Evolutionary conservation across 2,113 vertebrate species (phyloP).

Genomic region (Larimichthys crocea): DNA sequence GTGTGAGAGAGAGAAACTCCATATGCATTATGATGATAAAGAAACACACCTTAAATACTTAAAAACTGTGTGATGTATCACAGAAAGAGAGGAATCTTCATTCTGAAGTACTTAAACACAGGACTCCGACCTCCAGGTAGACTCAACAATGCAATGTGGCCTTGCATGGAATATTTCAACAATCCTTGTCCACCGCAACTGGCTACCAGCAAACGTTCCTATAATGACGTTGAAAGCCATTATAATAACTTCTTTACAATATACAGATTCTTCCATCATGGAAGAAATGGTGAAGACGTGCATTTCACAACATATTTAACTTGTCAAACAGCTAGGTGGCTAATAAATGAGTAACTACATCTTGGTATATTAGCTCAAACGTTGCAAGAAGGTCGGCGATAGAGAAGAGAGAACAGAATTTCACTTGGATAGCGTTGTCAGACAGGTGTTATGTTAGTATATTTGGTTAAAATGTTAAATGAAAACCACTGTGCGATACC

Average conservation of each 20-base stretch:
- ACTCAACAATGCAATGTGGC: conserved; percentile 16
- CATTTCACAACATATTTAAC: background rate
- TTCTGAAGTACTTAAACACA: background rate
- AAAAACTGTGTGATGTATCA: background rate
- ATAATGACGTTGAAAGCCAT: background rate
- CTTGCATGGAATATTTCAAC: conserved; percentile 1
- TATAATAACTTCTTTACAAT: background rate
- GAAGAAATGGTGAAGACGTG: no score
- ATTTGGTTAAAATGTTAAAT: no score
- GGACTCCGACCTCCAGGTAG: background rate
- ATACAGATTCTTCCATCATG: background rate
- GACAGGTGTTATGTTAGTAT: no score
- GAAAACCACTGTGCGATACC: no score
- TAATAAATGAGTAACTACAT: no score
- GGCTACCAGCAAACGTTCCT: conserved; percentile 3
- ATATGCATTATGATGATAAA: conserved; percentile 6
- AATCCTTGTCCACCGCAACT: background rate
- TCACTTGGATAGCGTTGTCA: no score
- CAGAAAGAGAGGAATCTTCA: background rate
- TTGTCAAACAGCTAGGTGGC: background rate
- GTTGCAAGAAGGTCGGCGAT: no score
- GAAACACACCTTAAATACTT: background rate
- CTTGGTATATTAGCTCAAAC: no score
- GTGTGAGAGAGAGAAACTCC: background rate
- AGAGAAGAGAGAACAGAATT: no score